Percentiles rank a stretch among this genome's conserved stretches.
These are phyloP conservation scores for Amazona vittata DNA, from an alignment of 2,113 vertebrate species.

Conservation along the genomic window DNA sequence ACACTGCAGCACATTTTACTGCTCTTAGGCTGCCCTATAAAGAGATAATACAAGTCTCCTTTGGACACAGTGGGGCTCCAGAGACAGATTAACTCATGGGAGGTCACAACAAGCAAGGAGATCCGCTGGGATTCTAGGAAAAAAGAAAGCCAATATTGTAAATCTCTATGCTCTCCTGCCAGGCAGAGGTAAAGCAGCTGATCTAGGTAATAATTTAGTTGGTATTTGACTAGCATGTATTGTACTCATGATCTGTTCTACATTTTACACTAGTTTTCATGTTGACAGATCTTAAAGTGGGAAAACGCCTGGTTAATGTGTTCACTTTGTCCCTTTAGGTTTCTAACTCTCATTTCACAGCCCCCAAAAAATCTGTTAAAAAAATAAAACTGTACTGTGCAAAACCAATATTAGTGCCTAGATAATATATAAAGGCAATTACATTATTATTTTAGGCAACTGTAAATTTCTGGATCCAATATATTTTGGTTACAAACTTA, in stretches of 20 bases:
- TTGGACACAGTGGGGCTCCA: background rate
- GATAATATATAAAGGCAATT: constrained; percentile 82
- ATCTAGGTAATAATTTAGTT: background rate
- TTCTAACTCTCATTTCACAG: background rate
- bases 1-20: background rate
- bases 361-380: background rate
- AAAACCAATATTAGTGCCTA: constrained; percentile 58
- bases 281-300: background rate
- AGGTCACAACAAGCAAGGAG: background rate
- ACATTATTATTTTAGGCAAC: constrained; percentile 78
- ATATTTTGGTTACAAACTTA: constrained; percentile 69
- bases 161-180: background rate
- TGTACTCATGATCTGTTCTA: background rate
- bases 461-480: constrained; percentile 75
- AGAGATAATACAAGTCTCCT: background rate
- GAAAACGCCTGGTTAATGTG: background rate
- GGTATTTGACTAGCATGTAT: background rate
- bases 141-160: background rate
- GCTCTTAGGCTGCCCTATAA: background rate
- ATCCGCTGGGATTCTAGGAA: background rate
- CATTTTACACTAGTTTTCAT: background rate
- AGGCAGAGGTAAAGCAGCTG: background rate
- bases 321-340: background rate
- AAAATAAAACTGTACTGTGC: background rate
- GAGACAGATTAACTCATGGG: background rate